Conservation (phyloP, 2,113 vertebrate species). For the Protobothrops flavoviridis region DNA sequence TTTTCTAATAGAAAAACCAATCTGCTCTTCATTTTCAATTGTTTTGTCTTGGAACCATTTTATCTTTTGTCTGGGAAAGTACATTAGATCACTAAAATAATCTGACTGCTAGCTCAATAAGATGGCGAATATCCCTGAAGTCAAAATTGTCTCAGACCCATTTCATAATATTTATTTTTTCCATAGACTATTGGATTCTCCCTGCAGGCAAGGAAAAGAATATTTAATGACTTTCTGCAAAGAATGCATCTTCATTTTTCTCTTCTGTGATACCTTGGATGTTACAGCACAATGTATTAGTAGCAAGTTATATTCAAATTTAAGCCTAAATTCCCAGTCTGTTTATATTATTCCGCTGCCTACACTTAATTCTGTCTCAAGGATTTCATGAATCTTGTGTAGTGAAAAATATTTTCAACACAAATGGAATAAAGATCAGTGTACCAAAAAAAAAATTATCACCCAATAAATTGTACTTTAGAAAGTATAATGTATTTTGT, state of each 20-base stretch:
- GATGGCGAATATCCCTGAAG: conserved; percentile 19
- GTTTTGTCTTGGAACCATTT: conserved; percentile 18
- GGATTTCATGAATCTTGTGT: not conserved
- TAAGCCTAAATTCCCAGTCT: not conserved
- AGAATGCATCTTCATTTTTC: not conserved
- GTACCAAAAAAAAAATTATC: conserved; percentile 7
- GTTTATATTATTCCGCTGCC: not conserved
- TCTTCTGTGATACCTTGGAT: not conserved
- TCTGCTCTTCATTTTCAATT: conserved; percentile 2
- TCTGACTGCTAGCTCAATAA: conserved; percentile 9
- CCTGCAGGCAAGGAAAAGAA: not conserved
- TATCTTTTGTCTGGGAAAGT: conserved; percentile 28
- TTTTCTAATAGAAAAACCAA: not conserved
- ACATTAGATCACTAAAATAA: conserved; percentile 24
- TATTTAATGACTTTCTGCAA: conserved; percentile 7
- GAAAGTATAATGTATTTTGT: conserved; percentile 32
- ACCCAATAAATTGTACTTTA: conserved; percentile 15
- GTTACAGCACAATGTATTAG: not conserved
- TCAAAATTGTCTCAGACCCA: conserved; percentile 11
- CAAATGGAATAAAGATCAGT: conserved; percentile 1
- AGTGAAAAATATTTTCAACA: not conserved
- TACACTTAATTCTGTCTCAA: not conserved
- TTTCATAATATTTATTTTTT: conserved; percentile 33
- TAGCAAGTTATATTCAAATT: not conserved
- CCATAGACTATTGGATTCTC: conserved; percentile 18